These are phyloP conservation scores for Aphrophora alni DNA, from an alignment of 2,888 invertebrate genomes.

Conservation along the genomic window DNA sequence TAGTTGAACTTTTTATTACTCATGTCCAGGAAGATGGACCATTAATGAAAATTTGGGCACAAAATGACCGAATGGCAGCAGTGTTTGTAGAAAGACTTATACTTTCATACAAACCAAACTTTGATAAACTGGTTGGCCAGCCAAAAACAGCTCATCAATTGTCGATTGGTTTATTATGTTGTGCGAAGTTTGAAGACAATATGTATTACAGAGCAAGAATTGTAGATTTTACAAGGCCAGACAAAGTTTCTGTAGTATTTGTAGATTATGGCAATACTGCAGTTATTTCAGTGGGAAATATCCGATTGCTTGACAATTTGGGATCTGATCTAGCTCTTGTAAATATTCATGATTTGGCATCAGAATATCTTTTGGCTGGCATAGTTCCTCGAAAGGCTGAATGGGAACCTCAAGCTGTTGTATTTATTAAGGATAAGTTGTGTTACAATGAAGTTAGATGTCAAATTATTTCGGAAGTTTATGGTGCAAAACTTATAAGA, in stretches of 20 bases:
- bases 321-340: background rate
- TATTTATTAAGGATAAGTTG: background rate
- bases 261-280: background rate
- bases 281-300: background rate
- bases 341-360: background rate
- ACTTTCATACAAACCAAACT: background rate
- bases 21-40: background rate
- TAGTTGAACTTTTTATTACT: background rate
- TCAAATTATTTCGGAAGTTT: background rate
- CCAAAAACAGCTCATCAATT: background rate
- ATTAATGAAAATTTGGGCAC: background rate
- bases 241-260: background rate
- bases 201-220: background rate
- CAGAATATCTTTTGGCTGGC: background rate
- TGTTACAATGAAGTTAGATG: background rate
- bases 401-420: background rate
- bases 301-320: background rate
- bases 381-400: background rate
- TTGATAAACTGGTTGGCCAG: background rate
- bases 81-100: background rate
- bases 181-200: background rate
- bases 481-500: background rate
- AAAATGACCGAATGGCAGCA: slow-evolving; percentile 1
- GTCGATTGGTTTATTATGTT: background rate
- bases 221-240: background rate